Conservation (phyloP, 2,797 vertebrate species). For the Loriculus beryllinus region DNA sequence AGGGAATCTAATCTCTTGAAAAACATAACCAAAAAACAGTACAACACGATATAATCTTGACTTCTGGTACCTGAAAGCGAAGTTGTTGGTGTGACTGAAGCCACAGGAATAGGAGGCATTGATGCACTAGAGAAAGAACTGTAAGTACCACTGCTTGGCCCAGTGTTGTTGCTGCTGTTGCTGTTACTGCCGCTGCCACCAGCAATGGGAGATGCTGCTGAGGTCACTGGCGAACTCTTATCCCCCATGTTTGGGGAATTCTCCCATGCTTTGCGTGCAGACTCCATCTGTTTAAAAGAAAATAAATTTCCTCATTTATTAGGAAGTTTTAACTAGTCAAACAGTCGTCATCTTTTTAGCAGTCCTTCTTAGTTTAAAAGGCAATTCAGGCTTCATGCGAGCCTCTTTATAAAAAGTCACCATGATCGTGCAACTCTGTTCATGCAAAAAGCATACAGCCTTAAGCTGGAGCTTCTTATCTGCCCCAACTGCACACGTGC, state of each 20-base stretch:
- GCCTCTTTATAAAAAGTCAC: slow-evolving; percentile 9
- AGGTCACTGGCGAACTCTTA: slow-evolving; percentile 91
- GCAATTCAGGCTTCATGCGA: slow-evolving; percentile 51
- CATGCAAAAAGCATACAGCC: slow-evolving; percentile 60
- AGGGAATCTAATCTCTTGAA: neutral
- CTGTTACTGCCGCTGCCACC: slow-evolving; percentile 35
- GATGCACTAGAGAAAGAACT: slow-evolving; percentile 94
- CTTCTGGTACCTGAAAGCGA: slow-evolving; percentile 85
- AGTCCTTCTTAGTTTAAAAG: slow-evolving; percentile 22
- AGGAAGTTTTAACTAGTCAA: neutral
- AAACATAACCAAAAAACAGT: neutral
- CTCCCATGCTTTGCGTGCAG: slow-evolving; percentile 97
- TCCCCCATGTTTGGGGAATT: slow-evolving; percentile 94
- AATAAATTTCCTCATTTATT: slow-evolving; percentile 19
- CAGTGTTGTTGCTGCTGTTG: slow-evolving; percentile 59
- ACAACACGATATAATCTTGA: neutral
- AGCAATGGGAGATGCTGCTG: slow-evolving; percentile 87
- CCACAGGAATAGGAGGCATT: slow-evolving; percentile 94
- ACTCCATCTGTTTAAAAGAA: slow-evolving; percentile 88
- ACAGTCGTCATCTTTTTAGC: neutral
- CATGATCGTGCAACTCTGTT: slow-evolving; percentile 51
- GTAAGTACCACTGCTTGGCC: slow-evolving; percentile 82
- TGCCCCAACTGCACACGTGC: slow-evolving; percentile 30
- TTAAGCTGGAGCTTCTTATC: slow-evolving; percentile 14
- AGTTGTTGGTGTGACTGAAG: slow-evolving; percentile 95